Conservation (phyloP, 37 sponge, comb jelly and placozoan species). For the Agelas oroides region DNA sequence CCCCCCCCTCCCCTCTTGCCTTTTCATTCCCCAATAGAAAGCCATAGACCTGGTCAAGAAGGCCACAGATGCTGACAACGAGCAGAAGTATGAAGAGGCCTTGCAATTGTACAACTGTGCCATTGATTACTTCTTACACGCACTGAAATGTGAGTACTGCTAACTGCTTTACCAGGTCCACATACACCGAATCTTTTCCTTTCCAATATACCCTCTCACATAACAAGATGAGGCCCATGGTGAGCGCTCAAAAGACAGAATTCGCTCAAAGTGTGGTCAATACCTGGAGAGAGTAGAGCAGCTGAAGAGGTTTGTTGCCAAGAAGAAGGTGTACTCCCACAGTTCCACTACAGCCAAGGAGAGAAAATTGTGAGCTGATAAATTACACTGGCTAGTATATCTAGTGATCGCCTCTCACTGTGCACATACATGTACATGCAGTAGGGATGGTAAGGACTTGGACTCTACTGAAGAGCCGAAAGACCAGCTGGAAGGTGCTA, state of each 20-base stretch:
- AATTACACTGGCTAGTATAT: too few relatives aligned
- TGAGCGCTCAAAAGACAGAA: slow-evolving; percentile 83
- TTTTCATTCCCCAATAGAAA: slow-evolving; percentile 62
- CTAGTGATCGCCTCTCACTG: too few relatives aligned
- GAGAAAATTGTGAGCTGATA: slow-evolving; percentile 35
- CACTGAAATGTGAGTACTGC: slow-evolving; percentile 91
- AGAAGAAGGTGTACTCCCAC: slow-evolving; percentile 15
- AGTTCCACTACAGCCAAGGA: slow-evolving; percentile 35
- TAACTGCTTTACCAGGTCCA: too few relatives aligned
- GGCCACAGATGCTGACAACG: slow-evolving; percentile 95
- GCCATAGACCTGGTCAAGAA: slow-evolving; percentile 94
- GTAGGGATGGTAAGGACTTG: too few relatives aligned
- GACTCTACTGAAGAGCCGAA: too few relatives aligned
- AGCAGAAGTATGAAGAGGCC: slow-evolving; percentile 93
- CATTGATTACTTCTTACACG: slow-evolving; percentile 97
- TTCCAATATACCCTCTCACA: neutral
- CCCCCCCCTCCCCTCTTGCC: too few relatives aligned
- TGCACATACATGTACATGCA: too few relatives aligned
- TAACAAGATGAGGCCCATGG: slow-evolving; percentile 92
- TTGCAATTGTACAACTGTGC: slow-evolving; percentile 87
- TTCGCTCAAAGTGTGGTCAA: slow-evolving; percentile 71
- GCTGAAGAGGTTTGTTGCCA: slow-evolving; percentile 80
- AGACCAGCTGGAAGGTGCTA: too few relatives aligned
- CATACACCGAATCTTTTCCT: too few relatives aligned
- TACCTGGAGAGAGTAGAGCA: slow-evolving; percentile 96